These are phyloP conservation scores for Pilophorus perplexus DNA, from an alignment of 2,888 invertebrate genomes.

Conservation along the genomic window DNA sequence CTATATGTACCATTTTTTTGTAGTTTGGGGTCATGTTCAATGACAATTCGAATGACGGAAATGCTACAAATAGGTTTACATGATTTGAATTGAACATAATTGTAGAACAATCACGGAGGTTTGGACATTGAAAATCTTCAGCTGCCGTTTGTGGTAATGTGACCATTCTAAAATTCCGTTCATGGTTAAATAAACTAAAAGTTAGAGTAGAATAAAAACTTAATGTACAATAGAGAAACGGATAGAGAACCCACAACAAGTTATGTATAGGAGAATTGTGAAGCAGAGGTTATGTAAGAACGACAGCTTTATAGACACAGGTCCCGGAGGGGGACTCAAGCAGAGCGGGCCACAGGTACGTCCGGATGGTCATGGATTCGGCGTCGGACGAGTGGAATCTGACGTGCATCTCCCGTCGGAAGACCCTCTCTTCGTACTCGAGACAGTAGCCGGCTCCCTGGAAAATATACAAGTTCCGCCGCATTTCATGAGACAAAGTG, in stretches of 20 bases:
- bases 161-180: not conserved
- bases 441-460: slow-evolving; percentile 54
- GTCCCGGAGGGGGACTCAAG: slow-evolving; percentile 65
- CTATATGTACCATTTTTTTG: no score
- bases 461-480: slow-evolving; percentile 44
- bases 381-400: slow-evolving; percentile 74
- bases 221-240: slow-evolving; percentile 2
- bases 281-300: slow-evolving; percentile 63
- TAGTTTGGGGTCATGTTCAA: no score
- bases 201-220: not conserved
- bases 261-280: slow-evolving; percentile 42
- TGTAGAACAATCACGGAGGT: no score
- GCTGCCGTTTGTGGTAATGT: no score
- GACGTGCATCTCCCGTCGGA: slow-evolving; percentile 73
- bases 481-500: slow-evolving; percentile 8
- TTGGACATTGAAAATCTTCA: no score
- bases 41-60: no score
- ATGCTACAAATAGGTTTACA: no score
- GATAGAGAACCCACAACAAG: slow-evolving; percentile 43
- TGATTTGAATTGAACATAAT: no score
- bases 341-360: slow-evolving; percentile 84
- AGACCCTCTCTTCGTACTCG: slow-evolving; percentile 59
- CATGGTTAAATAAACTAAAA: not conserved
- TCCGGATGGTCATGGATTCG: slow-evolving; percentile 70
- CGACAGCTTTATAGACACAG: slow-evolving; percentile 81